Percentiles rank a stretch among this genome's conserved stretches.
Evolutionary conservation across 2,797 vertebrate genomes (phyloP).

Genomic region (Limosa lapponica): DNA sequence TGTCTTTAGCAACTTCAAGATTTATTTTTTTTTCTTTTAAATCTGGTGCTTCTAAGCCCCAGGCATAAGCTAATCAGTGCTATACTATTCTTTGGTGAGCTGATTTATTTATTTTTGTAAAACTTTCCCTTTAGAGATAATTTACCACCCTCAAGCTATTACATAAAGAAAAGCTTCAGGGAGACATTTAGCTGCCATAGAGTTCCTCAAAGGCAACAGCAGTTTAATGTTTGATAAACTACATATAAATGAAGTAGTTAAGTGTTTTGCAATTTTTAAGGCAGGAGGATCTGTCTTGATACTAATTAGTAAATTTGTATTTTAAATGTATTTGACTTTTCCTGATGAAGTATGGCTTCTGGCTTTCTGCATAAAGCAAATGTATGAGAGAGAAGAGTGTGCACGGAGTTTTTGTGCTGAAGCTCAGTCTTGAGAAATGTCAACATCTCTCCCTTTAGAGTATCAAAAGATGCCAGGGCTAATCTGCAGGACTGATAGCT

Average conservation of each 20-base stretch:
- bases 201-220: constrained; percentile 21
- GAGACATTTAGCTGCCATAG: background rate
- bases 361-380: background rate
- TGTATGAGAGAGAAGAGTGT: background rate
- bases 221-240: constrained; percentile 11
- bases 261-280: background rate
- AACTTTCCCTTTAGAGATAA: constrained; percentile 6
- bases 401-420: background rate
- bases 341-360: background rate
- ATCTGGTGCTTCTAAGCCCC: background rate
- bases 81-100: background rate
- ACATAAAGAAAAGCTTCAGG: background rate
- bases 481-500: background rate
- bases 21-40: background rate
- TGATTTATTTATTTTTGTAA: constrained; percentile 20
- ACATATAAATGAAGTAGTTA: background rate
- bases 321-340: constrained; percentile 1
- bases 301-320: constrained; percentile 17
- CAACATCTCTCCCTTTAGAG: background rate
- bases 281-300: background rate
- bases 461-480: background rate
- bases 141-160: background rate
- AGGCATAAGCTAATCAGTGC: background rate
- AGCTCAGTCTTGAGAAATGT: background rate
- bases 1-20: background rate